Base-by-base conservation (phyloP, 2,888 invertebrate species). In the Drosophila tripunctata region DNA sequence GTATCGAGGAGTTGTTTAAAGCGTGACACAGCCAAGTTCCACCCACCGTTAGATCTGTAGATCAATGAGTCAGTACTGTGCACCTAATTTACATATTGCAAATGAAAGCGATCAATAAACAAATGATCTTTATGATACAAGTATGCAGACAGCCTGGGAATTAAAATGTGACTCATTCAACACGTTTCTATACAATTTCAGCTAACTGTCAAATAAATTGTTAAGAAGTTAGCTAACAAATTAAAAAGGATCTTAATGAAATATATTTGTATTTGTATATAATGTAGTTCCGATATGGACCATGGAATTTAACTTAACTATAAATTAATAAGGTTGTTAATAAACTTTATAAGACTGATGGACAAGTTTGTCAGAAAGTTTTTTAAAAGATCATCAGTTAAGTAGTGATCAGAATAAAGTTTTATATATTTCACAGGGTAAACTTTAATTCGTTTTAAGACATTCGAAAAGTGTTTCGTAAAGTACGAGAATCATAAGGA, bases 61-160 rank as follows among this genome's bases (percentile, higher is more conserved):
- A 17, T 14, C 22, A 22, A 7, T 68, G 68, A 68, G 51, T 68
- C 64, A 64, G 47, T 5, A 10, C 8, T n/a, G 22, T 21, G 30
- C 15, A 4, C 24, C 27, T 36, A 17, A 55, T 55, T 54, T 35
- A 10, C 45, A 50, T 50, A 50, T 36, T 27, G 54, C 35, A 45
- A 45, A 24, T 10, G 14, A 48, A 31, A 31, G 40, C 33, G 40
- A 57, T 48, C 48, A 57, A 40, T 50, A 36, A 50, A 36, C 31
- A 41, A 31, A 14, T n/a, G 41, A 41, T 41, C 21, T 31, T 21
- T 36, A 48, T 27, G 48, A 17, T 36, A 36, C 48, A 5, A 50
- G 48, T 17, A 4, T 19, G 35, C 35, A 35, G 47, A 47, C 47
- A 47, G 33, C 47, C 33, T 22, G 33, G 21, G 31, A 45, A 31